Evolutionary conservation across 2,888 invertebrate genomes (phyloP).

Genomic region (Laspeyria flexula): DNA sequence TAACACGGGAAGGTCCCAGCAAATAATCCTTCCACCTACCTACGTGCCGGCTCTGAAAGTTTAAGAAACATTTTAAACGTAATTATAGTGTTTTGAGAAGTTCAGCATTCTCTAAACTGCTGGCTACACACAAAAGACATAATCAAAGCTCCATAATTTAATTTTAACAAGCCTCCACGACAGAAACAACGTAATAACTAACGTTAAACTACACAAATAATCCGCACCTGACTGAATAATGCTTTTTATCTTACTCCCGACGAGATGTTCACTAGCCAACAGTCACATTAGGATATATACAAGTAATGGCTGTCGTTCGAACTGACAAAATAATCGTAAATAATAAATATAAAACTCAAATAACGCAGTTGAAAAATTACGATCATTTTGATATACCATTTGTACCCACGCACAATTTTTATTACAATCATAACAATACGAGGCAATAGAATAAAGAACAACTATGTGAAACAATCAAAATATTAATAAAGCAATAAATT

Average conservation of each 20-base stretch:
- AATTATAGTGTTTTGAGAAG: too few relatives aligned
- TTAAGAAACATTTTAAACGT: too few relatives aligned
- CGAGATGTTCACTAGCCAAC: conserved; percentile 23
- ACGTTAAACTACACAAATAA: conserved; percentile 25
- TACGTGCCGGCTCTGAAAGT: too few relatives aligned
- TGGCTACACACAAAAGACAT: conserved; percentile 7
- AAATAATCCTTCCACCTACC: too few relatives aligned
- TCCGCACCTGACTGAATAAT: conserved; percentile 26
- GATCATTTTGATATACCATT: conserved; percentile 21
- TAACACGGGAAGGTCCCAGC: too few relatives aligned
- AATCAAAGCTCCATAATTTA: conserved; percentile 23
- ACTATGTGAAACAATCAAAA: neutral
- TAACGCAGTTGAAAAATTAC: conserved; percentile 18
- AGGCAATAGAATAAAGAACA: neutral
- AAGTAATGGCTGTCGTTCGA: conserved; percentile 29
- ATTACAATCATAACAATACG: neutral
- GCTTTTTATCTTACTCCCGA: conserved; percentile 31
- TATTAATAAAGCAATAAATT: neutral
- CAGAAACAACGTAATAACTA: conserved; percentile 30
- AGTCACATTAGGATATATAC: conserved; percentile 16
- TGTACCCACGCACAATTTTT: conserved; percentile 15
- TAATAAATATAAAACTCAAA: conserved; percentile 30
- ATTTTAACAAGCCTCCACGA: conserved; percentile 9
- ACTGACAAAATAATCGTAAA: conserved; percentile 41
- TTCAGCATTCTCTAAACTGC: neutral